phyloP scores from a whole-genome alignment of 2,113 vertebrate species.

The Martes martes region DNA sequence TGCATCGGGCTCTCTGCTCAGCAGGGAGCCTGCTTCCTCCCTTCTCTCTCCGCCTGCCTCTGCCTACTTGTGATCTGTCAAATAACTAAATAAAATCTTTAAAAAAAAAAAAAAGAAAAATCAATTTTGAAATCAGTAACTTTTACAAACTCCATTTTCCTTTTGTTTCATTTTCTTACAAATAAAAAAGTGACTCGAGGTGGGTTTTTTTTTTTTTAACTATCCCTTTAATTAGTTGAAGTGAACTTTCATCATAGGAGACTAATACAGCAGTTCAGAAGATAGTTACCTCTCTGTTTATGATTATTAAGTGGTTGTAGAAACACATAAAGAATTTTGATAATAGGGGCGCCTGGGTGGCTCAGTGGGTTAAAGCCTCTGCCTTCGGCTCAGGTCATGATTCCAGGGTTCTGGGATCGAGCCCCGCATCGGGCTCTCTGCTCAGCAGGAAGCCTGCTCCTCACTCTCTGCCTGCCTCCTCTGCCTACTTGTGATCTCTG shows the following conservation, averaged over 20 bases:
- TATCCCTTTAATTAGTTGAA: conserved; percentile 13
- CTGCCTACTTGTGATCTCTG: no score
- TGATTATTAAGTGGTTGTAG: conserved; percentile 22
- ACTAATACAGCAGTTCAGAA: not conserved
- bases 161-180: conserved; percentile 36
- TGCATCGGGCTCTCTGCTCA: no score
- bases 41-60: no score
- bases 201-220: not conserved
- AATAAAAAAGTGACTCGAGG: not conserved
- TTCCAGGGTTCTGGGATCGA: no score
- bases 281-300: not conserved
- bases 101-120: not conserved
- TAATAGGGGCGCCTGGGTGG: not conserved
- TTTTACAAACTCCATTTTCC: not conserved
- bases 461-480: no score
- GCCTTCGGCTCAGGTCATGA: no score
- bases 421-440: no score
- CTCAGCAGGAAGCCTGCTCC: no score
- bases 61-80: no score
- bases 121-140: not conserved
- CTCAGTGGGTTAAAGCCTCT: no score
- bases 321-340: conserved; percentile 25
- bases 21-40: no score
- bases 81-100: no score
- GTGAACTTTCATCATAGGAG: not conserved